Conservation (phyloP, 23 tunicate genomes). For the Styela clava region DNA sequence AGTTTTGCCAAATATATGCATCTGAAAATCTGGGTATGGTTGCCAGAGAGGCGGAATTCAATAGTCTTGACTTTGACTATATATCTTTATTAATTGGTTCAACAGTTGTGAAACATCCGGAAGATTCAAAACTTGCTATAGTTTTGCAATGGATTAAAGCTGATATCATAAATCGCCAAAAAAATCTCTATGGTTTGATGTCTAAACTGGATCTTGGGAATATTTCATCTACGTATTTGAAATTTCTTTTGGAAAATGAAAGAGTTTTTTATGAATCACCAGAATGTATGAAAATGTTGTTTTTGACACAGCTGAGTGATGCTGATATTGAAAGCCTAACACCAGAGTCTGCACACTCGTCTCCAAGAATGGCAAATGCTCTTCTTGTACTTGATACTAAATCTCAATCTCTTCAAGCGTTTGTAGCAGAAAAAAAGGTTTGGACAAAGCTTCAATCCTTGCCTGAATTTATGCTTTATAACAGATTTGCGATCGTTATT, state of each 20-base stretch:
- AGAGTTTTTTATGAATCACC: not conserved
- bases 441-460: not conserved
- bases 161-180: not conserved
- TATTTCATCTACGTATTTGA: not conserved
- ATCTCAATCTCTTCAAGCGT: not conserved
- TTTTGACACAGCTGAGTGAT: not conserved
- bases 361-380: not conserved
- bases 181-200: constrained; percentile 26
- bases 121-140: not conserved
- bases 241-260: not conserved
- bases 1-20: not conserved
- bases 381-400: not conserved
- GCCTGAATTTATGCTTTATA: not conserved
- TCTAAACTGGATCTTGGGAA: constrained; percentile 4
- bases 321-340: not conserved
- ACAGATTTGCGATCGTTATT: not conserved
- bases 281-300: not conserved
- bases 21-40: not conserved
- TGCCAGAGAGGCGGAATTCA: not conserved
- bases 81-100: not conserved
- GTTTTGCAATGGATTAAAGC: not conserved
- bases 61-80: not conserved
- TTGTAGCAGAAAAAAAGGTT: not conserved
- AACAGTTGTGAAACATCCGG: not conserved
- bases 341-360: not conserved